A percentile compares a stretch with the other conserved stretches of the same genome.
phyloP scores from a whole-genome alignment of 35 echinoderm and acorn worm genomes.

The Apostichopus californicus region DNA sequence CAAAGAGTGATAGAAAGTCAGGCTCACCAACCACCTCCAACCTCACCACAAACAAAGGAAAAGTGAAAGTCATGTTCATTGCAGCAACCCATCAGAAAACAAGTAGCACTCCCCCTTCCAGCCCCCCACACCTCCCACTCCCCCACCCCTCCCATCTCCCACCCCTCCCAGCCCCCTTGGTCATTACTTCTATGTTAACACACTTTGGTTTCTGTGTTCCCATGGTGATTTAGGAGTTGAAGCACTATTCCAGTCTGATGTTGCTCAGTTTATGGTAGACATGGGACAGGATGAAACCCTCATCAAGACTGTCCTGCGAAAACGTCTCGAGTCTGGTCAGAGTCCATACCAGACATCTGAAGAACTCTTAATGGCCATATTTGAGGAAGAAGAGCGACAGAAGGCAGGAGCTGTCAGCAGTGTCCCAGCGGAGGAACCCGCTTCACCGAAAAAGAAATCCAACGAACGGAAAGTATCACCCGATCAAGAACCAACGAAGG shows the following conservation, averaged over 20 bases:
- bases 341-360: background rate
- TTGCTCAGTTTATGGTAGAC: background rate
- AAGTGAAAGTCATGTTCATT: too few species aligned
- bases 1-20: too few species aligned
- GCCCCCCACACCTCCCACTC: too few species aligned
- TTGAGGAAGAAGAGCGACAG: background rate
- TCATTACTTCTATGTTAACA: too few species aligned
- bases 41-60: too few species aligned
- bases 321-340: background rate
- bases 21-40: too few species aligned
- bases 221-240: background rate
- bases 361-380: slow-evolving; percentile 1
- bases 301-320: background rate
- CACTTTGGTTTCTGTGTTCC: background rate
- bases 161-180: too few species aligned
- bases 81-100: too few species aligned
- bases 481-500: background rate
- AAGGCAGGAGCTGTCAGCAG: background rate
- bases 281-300: background rate
- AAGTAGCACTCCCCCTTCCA: too few species aligned
- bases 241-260: background rate
- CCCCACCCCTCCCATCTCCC: too few species aligned
- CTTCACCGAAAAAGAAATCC: background rate
- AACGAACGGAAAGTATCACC: background rate
- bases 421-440: background rate